phyloP scores from a whole-genome alignment of 2,888 invertebrate genomes.

The Spatulosminthurus flaviceps region DNA sequence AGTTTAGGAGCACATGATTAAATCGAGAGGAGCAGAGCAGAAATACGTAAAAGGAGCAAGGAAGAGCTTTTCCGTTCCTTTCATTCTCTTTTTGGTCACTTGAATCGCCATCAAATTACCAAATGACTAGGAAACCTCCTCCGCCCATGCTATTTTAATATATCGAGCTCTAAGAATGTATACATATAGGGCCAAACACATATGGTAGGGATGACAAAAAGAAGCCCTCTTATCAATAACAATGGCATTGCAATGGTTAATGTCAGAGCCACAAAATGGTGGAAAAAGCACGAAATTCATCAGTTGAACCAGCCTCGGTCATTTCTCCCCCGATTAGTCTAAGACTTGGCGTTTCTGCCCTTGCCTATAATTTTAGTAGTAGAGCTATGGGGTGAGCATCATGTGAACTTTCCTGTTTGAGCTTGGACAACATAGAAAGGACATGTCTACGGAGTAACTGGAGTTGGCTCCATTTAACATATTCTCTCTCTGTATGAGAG shows the following conservation, averaged over 20 bases:
- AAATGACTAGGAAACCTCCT: constrained; percentile 11
- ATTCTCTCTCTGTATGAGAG: no score
- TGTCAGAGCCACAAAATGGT: constrained; percentile 45
- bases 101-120: constrained; percentile 39
- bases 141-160: constrained; percentile 6
- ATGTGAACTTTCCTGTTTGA: neutral
- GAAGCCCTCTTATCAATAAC: constrained; percentile 40
- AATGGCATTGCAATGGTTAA: constrained; percentile 41
- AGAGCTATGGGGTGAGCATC: neutral
- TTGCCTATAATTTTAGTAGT: neutral
- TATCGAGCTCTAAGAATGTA: neutral
- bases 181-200: neutral
- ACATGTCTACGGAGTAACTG: no score
- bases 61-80: constrained; percentile 19
- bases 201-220: constrained; percentile 18
- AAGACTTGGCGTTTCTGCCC: neutral
- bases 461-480: no score
- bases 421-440: neutral
- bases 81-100: constrained; percentile 29
- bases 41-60: constrained; percentile 25
- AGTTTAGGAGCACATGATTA: neutral
- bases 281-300: constrained; percentile 55
- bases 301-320: constrained; percentile 25
- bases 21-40: constrained; percentile 8
- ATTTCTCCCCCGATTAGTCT: constrained; percentile 28